Evolutionary conservation across 2,113 vertebrate species (phyloP).

Genomic region (Chaenocephalus aceratus): DNA sequence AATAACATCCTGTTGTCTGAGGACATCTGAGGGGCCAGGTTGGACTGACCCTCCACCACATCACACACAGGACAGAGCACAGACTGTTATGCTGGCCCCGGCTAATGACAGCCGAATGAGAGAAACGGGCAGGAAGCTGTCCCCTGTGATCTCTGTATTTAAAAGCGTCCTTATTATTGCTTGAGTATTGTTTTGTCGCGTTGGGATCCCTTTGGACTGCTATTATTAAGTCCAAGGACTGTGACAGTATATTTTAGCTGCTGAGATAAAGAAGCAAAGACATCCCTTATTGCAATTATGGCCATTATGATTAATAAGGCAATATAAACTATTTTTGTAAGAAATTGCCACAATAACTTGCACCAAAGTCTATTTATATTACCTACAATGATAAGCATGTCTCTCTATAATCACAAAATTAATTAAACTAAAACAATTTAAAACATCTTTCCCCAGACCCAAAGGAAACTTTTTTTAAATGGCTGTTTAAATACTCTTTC

Average conservation of each 20-base stretch:
- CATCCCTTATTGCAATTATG: not conserved
- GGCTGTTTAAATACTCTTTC: no score
- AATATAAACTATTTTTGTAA: not conserved
- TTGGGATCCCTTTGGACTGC: slow-evolving; percentile 49
- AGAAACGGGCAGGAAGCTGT: slow-evolving; percentile 67
- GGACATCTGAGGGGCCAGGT: slow-evolving; percentile 64
- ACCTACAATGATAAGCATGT: not conserved
- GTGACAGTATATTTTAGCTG: slow-evolving; percentile 4
- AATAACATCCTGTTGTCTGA: slow-evolving; percentile 81
- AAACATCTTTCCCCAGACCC: not conserved
- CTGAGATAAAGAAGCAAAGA: not conserved
- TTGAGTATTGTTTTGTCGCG: slow-evolving; percentile 68
- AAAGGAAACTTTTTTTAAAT: not conserved
- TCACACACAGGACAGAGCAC: slow-evolving; percentile 58
- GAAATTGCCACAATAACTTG: not conserved
- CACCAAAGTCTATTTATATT: no score
- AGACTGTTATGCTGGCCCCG: slow-evolving; percentile 59
- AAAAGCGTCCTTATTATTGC: slow-evolving; percentile 71
- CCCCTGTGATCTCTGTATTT: slow-evolving; percentile 73
- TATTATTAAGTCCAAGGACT: slow-evolving; percentile 66
- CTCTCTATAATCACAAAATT: not conserved
- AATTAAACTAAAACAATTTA: not conserved
- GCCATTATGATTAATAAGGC: not conserved
- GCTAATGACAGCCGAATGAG: slow-evolving; percentile 75
- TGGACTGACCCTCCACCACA: slow-evolving; percentile 65